Base-by-base conservation (phyloP, 1,140 invertebrate genomes). In the Babylonia areolata region DNA sequence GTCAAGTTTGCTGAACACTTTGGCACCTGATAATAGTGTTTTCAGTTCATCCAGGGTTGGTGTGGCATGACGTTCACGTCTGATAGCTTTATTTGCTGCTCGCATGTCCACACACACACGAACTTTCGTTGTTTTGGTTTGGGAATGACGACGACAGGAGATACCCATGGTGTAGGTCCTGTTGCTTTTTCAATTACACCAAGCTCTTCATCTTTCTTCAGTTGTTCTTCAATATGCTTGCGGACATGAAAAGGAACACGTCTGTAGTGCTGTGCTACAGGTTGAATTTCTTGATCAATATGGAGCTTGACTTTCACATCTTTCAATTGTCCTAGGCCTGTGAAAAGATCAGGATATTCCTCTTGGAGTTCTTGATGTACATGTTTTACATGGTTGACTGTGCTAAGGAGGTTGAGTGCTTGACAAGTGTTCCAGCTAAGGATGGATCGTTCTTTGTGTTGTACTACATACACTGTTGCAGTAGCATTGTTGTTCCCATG, bases 21-120 rank as follows among this genome's bases (percentile, higher is more conserved):
- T 87, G 6, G 88, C 71, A 37, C n/a, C n/a, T n/a, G n/a, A n/a
- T n/a, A n/a, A n/a, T n/a, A n/a, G n/a, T n/a, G n/a, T n/a, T n/a
- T n/a, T 82, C 11, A 87, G 81, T 28, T 88, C 85, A 54, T 89
- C 84, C 11, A 89, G 79, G 15, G 89, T 90, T 17, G 88, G 89
- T 12, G 58, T 83, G 12, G 84, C 69, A 69, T 91, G 88, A 51
- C 87, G 39, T 83, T 86, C 64, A 20, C 87, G 31, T 77, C 73
- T 31, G 35, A 91, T 85, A 11, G 86, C 87, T 83, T 87, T 37
- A 77, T 90, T 89, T 0, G 87, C 40, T 58, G 28, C 35, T 31
- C 87, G 64, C 89, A 90, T 91, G 80, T 91, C 89, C 9, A 90
- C 87, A 51, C 86, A 91, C 0, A 89, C 81, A 28, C 87, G 35